Base-by-base conservation (phyloP, 2,888 invertebrate species). In the Synergus umbraculus region DNA sequence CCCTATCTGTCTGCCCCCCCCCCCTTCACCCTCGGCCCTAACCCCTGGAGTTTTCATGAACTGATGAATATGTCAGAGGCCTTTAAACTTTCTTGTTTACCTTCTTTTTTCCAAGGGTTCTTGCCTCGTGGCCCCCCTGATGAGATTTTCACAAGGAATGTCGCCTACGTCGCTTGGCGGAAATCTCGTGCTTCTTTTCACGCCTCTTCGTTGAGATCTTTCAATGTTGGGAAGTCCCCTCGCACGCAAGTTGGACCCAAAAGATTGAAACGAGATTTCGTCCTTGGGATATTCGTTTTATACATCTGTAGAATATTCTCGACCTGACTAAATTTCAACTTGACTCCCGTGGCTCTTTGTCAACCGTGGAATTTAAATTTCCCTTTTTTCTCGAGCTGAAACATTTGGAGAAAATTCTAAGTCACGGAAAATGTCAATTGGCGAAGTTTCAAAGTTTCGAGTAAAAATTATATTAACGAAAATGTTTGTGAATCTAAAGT, bases 131-230 rank as follows among this genome's bases (percentile, higher is more conserved):
- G 29, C 22, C 49, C 49, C 73, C 67, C 73, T 37, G 73, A 37
- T 49, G 73, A 49, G 73, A 54, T 54, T 73, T 73, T 73, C 73
- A 73, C 15, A 49, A 73, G 49, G 37, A 73, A 73, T 73, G 37
- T 73, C 73, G 73, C 49, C 49, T 54, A 46, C 60, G 60, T 22
- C n/a, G 49, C 29, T 49, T 29, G n/a, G 29, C 29, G 49, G n/a
- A 54, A 73, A 65, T 9, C n/a, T 43, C 1, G 49, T 49, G 49
- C 49, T 73, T 73, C 37, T 49, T 54, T 73, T 73, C 69, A 49
- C 69, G 49, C 49, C 69, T 9, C 37, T 49, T 49, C 12, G 8
- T 43, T 18, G 5, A 22, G 18, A n/a, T 44, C 67, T 67, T 67
- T 44, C n/a, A 67, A 44, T 44, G 43, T 44, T 44, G 67, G 1